phyloP scores from a whole-genome alignment of 2,797 vertebrate species.

The Prunella strophiata region DNA sequence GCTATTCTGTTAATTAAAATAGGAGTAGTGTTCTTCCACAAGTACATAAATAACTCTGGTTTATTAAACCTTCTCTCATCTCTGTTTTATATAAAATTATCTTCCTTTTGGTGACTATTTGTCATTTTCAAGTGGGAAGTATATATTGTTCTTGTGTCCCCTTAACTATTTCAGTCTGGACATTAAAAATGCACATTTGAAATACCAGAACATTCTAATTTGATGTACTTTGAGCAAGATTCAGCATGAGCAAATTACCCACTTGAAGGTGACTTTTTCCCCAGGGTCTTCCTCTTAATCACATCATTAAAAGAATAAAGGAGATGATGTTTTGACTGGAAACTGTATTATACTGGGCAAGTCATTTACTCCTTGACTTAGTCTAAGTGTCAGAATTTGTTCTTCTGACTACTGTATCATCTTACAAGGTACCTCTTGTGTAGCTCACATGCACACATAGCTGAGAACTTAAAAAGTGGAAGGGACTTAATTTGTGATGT shows the following conservation, averaged over 20 bases:
- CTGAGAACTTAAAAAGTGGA: neutral
- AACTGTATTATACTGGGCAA: neutral
- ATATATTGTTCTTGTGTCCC: neutral
- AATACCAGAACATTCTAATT: neutral
- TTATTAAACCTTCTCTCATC: neutral
- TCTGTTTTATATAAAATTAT: neutral
- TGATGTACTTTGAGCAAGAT: neutral
- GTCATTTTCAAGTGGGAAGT: neutral
- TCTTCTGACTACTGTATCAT: neutral
- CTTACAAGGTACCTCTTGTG: neutral
- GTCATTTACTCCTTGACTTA: neutral
- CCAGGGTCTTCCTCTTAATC: neutral
- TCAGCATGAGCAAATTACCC: neutral
- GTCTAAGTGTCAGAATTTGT: neutral
- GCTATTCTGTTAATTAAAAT: neutral
- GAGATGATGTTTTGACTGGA: neutral
- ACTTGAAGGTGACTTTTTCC: neutral
- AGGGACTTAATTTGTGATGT: neutral
- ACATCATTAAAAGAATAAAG: neutral
- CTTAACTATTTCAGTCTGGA: neutral
- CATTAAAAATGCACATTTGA: neutral
- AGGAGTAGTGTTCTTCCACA: neutral
- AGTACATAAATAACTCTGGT: neutral
- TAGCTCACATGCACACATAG: neutral
- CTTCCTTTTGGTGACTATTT: neutral